These are phyloP conservation scores for Clarias macrocephalus DNA, from an alignment of 2,113 vertebrate species.

Conservation along the genomic window DNA sequence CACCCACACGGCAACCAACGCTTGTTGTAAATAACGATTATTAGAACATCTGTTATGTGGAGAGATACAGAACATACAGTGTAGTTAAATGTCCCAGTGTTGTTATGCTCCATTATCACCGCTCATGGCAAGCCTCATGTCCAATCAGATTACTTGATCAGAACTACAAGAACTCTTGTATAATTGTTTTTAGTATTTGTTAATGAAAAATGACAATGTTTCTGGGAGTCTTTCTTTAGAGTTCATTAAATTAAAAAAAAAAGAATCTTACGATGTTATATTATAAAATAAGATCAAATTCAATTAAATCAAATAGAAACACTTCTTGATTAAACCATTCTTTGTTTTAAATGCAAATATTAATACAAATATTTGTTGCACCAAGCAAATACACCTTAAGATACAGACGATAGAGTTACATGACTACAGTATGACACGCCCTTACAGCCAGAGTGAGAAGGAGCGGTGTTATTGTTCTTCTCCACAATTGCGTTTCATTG, in stretches of 20 bases:
- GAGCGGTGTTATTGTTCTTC: neutral
- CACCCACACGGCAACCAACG: too few relatives aligned
- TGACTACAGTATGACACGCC: neutral
- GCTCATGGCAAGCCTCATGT: too few relatives aligned
- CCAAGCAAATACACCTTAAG: neutral
- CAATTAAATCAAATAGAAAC: neutral
- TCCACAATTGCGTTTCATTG: neutral
- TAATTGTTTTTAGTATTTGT: neutral
- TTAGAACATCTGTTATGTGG: too few relatives aligned
- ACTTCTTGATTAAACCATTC: neutral
- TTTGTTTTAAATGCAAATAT: neutral
- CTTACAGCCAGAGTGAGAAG: neutral
- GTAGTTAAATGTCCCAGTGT: too few relatives aligned
- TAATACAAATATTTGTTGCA: neutral
- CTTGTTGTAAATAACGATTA: too few relatives aligned
- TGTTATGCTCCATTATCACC: too few relatives aligned
- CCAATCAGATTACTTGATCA: too few relatives aligned
- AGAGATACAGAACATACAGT: too few relatives aligned
- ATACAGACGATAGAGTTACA: neutral
- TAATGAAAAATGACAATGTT: too few relatives aligned
- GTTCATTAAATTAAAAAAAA: too few relatives aligned
- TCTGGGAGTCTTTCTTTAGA: neutral
- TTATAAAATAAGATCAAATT: too few relatives aligned
- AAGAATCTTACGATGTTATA: too few relatives aligned
- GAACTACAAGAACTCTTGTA: neutral